Conservation (phyloP, 92 coral and sea anemone genomes). For the Paragorgia papillata region DNA sequence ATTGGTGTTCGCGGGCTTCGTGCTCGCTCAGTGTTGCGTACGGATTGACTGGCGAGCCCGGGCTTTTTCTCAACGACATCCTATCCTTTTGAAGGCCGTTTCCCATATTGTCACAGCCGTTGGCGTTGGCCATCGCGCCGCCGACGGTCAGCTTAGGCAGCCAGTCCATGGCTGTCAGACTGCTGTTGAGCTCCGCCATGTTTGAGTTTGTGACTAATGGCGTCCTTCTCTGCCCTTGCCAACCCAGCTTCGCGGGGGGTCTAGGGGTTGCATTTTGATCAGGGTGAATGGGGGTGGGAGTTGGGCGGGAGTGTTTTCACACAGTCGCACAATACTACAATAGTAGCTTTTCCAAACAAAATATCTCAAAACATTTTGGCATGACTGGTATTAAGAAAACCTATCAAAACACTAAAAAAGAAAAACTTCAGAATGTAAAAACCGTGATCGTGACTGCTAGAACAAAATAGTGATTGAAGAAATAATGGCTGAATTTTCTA, state of each 20-base stretch:
- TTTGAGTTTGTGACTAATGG: constrained; percentile 63
- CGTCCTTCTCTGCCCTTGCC: constrained; percentile 77
- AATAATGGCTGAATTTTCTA: too few species aligned
- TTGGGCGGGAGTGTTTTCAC: too few species aligned
- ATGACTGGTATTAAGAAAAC: too few species aligned
- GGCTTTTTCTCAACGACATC: constrained; percentile 80
- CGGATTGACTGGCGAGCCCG: constrained; percentile 98
- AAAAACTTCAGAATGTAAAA: too few species aligned
- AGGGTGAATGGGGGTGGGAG: too few species aligned
- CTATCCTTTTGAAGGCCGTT: constrained; percentile 75
- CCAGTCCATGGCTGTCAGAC: constrained; percentile 99
- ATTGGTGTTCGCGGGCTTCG: constrained; percentile 98
- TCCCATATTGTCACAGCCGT: constrained; percentile 68
- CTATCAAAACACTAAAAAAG: too few species aligned
- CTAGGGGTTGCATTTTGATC: too few species aligned
- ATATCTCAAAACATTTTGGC: too few species aligned
- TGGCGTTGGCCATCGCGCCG: constrained; percentile 75
- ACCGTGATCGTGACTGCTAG: too few species aligned
- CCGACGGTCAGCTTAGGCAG: constrained; percentile 99
- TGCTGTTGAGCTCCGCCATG: constrained; percentile 99
- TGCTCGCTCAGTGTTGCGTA: constrained; percentile 94
- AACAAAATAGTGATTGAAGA: too few species aligned
- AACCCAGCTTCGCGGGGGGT: constrained; percentile 96
- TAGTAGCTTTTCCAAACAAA: too few species aligned
- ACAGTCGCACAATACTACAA: too few species aligned